Evolutionary conservation across 1,140 invertebrate species (phyloP).

Genomic region (Microplitis demolitor): DNA sequence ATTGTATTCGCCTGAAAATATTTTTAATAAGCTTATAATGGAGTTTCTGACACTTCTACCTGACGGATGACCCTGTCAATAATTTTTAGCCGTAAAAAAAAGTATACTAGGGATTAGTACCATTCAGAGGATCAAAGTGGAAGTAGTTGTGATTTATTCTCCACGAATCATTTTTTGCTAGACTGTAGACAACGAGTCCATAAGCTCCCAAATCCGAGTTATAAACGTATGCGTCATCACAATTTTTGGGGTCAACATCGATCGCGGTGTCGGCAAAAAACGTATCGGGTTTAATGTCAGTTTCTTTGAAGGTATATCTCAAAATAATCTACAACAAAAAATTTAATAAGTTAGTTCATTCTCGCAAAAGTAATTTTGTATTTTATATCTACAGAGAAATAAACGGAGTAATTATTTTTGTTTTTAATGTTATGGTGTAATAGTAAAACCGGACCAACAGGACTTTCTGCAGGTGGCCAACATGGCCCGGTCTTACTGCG

Average conservation of each 20-base stretch:
- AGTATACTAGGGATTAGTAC: conserved; percentile 35
- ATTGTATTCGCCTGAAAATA: conserved; percentile 65
- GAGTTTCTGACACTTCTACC: no score
- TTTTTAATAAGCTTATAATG: background rate
- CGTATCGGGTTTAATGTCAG: conserved; percentile 69
- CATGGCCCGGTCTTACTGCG: background rate
- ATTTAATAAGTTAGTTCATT: background rate
- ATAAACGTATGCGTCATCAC: conserved; percentile 76
- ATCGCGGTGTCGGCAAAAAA: conserved; percentile 77
- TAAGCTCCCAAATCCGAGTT: conserved; percentile 75
- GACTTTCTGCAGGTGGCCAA: no score
- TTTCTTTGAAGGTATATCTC: conserved; percentile 69
- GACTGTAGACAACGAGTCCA: conserved; percentile 76
- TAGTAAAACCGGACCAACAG: no score
- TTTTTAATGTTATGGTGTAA: no score
- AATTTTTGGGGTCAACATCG: conserved; percentile 70
- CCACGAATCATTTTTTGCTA: conserved; percentile 75
- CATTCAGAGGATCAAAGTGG: conserved; percentile 77
- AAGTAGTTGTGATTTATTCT: conserved; percentile 80
- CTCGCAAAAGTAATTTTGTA: background rate
- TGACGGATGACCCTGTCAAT: background rate
- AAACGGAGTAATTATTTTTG: no score
- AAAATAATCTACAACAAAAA: conserved; percentile 60
- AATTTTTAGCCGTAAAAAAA: background rate
- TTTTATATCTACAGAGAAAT: no score